phyloP scores from a whole-genome alignment of 2,888 invertebrate species.

The Octodonta nipae region DNA sequence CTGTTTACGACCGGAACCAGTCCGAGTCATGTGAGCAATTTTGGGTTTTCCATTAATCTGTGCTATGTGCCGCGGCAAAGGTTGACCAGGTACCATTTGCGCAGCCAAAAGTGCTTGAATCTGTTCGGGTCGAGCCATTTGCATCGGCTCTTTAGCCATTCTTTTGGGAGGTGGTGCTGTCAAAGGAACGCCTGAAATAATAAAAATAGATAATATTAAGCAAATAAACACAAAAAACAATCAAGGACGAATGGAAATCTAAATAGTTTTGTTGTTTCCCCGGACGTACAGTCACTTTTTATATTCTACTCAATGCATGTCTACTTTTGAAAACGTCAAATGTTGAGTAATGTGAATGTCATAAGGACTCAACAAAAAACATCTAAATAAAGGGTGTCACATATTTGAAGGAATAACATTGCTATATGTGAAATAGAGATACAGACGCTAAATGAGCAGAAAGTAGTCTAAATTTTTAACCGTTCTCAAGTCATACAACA shows the following conservation, averaged over 20 bases:
- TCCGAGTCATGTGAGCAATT: conserved; percentile 63
- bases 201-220: not conserved
- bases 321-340: too few relatives aligned
- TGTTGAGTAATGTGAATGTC: too few relatives aligned
- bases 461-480: too few relatives aligned
- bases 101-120: conserved; percentile 58
- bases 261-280: too few relatives aligned
- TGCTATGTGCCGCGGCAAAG: conserved; percentile 52
- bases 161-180: conserved; percentile 61
- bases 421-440: too few relatives aligned
- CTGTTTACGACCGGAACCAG: conserved; percentile 67
- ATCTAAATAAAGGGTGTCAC: too few relatives aligned
- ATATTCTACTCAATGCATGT: too few relatives aligned
- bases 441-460: too few relatives aligned
- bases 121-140: conserved; percentile 51
- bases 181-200: conserved; percentile 26
- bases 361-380: too few relatives aligned
- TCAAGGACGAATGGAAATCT: not conserved
- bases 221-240: not conserved
- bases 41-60: conserved; percentile 75
- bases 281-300: too few relatives aligned
- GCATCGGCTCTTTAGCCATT: conserved; percentile 62
- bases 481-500: too few relatives aligned
- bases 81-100: conserved; percentile 50
- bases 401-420: too few relatives aligned